Evolutionary conservation across 1,140 invertebrate genomes (phyloP).

Genomic region (Zelostemma sp.): DNA sequence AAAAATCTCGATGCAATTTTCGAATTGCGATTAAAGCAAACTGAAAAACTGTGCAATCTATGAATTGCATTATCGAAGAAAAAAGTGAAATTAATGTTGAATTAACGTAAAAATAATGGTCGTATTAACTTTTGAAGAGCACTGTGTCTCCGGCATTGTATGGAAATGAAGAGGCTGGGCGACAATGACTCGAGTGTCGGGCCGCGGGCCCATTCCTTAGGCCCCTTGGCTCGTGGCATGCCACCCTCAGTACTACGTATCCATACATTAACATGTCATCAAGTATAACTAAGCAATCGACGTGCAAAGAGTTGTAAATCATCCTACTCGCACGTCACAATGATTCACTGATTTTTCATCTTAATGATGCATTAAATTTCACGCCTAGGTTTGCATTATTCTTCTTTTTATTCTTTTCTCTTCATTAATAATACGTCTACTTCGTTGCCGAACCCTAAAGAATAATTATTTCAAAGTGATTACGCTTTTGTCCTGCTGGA

Average conservation of each 20-base stretch:
- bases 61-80: no score
- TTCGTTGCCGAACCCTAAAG: constrained; percentile 20
- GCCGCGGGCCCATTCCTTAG: constrained; percentile 50
- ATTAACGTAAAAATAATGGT: no score
- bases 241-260: constrained; percentile 59
- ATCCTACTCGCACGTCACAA: constrained; percentile 18
- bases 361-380: no score
- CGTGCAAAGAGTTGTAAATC: constrained; percentile 30
- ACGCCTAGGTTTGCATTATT: constrained; percentile 17
- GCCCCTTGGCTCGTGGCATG: constrained; percentile 57
- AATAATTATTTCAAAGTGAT: constrained; percentile 12
- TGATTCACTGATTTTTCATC: constrained; percentile 7
- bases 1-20: no score
- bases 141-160: constrained; percentile 66
- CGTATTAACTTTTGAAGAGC: constrained; percentile 28
- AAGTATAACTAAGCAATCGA: constrained; percentile 43
- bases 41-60: no score
- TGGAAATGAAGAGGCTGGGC: constrained; percentile 70
- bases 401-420: constrained; percentile 13
- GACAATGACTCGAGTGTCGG: constrained; percentile 64
- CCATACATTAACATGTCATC: constrained; percentile 67
- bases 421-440: constrained; percentile 9
- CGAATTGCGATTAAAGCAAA: no score
- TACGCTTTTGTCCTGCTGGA: not conserved
- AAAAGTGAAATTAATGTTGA: no score